Evolutionary conservation across 2,113 vertebrate genomes (phyloP).

Genomic region (Spea bombifrons): DNA sequence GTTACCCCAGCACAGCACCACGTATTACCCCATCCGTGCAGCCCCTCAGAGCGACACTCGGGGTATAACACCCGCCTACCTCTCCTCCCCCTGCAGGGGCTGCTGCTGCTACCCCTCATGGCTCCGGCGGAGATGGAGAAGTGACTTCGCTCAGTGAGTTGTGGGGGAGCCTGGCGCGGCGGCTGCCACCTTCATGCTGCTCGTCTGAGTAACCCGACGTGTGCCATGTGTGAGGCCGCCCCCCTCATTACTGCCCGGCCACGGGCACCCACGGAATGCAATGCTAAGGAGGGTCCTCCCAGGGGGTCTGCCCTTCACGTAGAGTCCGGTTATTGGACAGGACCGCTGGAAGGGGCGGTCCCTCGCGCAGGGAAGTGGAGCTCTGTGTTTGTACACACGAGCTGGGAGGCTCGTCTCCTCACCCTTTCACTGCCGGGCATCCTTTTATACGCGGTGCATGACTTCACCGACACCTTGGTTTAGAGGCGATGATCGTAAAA

Average conservation of each 20-base stretch:
- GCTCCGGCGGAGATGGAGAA: not conserved
- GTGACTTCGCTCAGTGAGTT: not conserved
- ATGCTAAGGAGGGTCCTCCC: not conserved
- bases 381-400: slow-evolving; percentile 32
- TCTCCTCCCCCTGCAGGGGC: not conserved
- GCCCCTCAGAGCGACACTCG: too few relatives aligned
- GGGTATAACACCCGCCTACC: slow-evolving; percentile 7
- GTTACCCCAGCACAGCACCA: not conserved
- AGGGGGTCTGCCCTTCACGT: not conserved
- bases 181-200: slow-evolving; percentile 16
- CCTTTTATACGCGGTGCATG: too few relatives aligned
- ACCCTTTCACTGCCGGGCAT: slow-evolving; percentile 1
- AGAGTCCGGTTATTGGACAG: not conserved
- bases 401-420: slow-evolving; percentile 14
- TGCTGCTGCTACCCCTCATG: slow-evolving; percentile 32
- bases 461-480: too few relatives aligned
- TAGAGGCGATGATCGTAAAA: too few relatives aligned
- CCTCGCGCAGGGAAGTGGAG: not conserved
- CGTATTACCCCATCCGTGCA: not conserved
- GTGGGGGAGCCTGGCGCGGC: not conserved
- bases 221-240: slow-evolving; percentile 25
- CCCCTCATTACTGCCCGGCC: slow-evolving; percentile 18
- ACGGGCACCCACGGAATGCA: slow-evolving; percentile 39
- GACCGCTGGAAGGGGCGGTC: not conserved
- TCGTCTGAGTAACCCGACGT: not conserved